phyloP scores from a whole-genome alignment of 2,113 vertebrate genomes.

The Acanthochromis polyacanthus region DNA sequence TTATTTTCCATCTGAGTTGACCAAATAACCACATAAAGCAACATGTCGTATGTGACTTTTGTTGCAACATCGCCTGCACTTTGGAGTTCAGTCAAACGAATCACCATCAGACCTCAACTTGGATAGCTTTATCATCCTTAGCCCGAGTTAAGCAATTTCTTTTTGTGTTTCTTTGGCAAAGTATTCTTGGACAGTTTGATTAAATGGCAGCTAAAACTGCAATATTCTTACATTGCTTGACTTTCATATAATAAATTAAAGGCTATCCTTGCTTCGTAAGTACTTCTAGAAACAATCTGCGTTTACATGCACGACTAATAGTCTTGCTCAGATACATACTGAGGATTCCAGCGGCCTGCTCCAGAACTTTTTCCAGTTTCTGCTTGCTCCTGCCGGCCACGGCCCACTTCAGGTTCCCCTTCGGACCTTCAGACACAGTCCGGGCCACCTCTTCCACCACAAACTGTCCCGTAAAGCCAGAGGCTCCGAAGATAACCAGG shows the following conservation, averaged over 20 bases:
- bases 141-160: not conserved
- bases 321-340: slow-evolving; percentile 77
- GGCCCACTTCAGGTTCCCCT: slow-evolving; percentile 88
- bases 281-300: not conserved
- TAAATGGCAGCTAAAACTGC: not conserved
- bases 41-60: not conserved
- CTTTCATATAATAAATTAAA: not conserved
- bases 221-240: not conserved
- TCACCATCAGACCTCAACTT: not conserved
- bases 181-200: not conserved
- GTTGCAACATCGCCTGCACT: slow-evolving; percentile 20
- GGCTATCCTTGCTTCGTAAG: not conserved
- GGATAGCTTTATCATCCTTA: not conserved
- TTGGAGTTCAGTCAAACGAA: slow-evolving; percentile 24
- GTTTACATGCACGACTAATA: not conserved
- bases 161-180: not conserved
- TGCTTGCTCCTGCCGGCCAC: slow-evolving; percentile 90
- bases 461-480: slow-evolving; percentile 95
- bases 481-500: slow-evolving; percentile 92
- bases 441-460: slow-evolving; percentile 93
- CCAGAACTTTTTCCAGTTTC: slow-evolving; percentile 90
- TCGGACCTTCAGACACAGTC: slow-evolving; percentile 80
- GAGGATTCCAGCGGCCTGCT: slow-evolving; percentile 85
- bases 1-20: not conserved
- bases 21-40: not conserved